phyloP scores from a whole-genome alignment of 2,797 vertebrate species.

The Acestrorhynchus altus region DNA sequence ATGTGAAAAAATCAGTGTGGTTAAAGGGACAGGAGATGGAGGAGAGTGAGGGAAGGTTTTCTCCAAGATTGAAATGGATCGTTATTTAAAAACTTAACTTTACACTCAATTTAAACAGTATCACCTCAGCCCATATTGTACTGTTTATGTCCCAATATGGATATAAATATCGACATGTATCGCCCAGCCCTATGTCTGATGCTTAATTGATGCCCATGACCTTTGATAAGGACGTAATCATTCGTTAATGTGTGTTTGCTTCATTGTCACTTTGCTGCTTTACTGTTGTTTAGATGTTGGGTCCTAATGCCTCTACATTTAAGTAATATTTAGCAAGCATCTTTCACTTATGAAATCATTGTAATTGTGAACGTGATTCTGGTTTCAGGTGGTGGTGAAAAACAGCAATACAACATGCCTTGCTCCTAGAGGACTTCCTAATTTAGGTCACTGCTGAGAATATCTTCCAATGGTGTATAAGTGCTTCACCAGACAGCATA shows the following conservation, averaged over 20 bases:
- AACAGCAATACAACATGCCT: constrained; percentile 20
- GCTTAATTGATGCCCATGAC: not conserved
- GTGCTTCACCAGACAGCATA: constrained; percentile 10
- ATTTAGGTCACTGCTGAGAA: constrained; percentile 27
- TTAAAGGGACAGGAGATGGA: no score
- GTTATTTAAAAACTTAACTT: no score
- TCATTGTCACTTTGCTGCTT: not conserved
- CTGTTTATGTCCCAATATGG: no score
- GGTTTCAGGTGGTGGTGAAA: constrained; percentile 22
- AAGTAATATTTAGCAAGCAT: not conserved
- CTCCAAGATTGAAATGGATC: no score
- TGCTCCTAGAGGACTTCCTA: constrained; percentile 27
- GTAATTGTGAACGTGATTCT: not conserved
- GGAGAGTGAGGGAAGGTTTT: no score
- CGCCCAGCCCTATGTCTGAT: no score
- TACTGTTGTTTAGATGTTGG: not conserved
- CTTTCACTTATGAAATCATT: not conserved
- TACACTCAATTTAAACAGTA: no score
- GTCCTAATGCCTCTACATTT: not conserved
- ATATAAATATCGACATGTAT: no score
- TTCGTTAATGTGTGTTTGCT: constrained; percentile 2
- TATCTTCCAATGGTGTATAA: constrained; percentile 17
- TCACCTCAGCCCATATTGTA: no score
- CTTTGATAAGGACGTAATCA: not conserved
- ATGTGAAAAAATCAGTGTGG: no score